Conservation (phyloP, 2,113 vertebrate genomes). For the Muntiacus reevesi region DNA sequence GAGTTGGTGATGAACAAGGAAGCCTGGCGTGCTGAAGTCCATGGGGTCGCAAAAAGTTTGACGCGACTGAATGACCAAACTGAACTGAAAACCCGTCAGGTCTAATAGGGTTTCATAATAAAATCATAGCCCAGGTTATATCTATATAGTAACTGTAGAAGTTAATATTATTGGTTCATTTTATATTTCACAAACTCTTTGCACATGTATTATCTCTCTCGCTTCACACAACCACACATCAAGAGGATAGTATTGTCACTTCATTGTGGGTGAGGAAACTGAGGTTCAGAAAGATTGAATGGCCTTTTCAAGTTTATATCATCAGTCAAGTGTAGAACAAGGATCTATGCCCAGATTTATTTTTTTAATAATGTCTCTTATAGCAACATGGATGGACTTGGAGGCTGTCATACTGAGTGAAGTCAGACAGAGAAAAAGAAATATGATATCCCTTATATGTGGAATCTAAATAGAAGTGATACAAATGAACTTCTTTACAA, state of each 20-base stretch:
- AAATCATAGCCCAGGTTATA: not conserved
- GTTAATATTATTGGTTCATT: not conserved
- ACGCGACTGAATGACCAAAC: not conserved
- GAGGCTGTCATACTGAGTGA: not conserved
- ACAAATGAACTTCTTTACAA: not conserved
- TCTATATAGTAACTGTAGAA: not conserved
- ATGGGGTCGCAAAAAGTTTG: not conserved
- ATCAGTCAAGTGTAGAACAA: not conserved
- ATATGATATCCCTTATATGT: not conserved
- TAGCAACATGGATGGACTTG: not conserved
- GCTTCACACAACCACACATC: not conserved
- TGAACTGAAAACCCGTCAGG: not conserved
- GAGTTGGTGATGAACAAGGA: not conserved
- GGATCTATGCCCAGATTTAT: not conserved
- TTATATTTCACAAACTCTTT: not conserved
- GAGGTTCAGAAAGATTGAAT: not conserved
- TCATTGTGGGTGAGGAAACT: not conserved
- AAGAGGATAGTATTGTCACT: not conserved
- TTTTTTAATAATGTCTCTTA: not conserved
- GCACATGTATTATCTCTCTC: not conserved
- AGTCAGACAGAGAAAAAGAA: not conserved
- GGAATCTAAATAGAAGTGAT: not conserved
- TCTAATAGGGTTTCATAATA: not conserved
- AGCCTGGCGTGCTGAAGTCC: fast-evolving
- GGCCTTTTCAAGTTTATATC: not conserved